A percentile compares a stretch with the other conserved stretches of the same genome.
Conservation (phyloP, 2,888 invertebrate genomes). For the Mythimna lalbum region DNA sequence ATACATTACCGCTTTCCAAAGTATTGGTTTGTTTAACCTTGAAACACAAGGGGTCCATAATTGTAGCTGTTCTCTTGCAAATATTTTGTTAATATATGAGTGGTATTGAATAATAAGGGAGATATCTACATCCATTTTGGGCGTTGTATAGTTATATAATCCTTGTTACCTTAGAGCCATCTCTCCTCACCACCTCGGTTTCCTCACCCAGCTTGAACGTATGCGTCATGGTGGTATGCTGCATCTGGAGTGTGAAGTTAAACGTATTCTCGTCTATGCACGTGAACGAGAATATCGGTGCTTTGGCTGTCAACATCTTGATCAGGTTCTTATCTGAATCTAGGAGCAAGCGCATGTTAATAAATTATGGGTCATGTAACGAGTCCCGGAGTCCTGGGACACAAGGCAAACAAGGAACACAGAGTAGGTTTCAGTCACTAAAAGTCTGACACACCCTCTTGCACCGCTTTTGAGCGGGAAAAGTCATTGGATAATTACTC, state of each 20-base stretch:
- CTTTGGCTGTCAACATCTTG: slow-evolving; percentile 65
- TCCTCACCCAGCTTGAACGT: slow-evolving; percentile 76
- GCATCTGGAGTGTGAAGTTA: slow-evolving; percentile 69
- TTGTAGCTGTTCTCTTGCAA: not conserved
- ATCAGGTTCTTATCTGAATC: slow-evolving; percentile 71
- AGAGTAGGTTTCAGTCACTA: too few species aligned
- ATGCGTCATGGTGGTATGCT: slow-evolving; percentile 62
- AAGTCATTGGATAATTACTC: too few species aligned
- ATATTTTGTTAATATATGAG: not conserved
- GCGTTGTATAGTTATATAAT: too few species aligned
- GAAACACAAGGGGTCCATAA: slow-evolving; percentile 19
- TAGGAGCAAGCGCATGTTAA: slow-evolving; percentile 51
- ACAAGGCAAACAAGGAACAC: too few species aligned
- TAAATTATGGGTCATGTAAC: too few species aligned
- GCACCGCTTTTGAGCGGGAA: too few species aligned
- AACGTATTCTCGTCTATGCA: slow-evolving; percentile 70
- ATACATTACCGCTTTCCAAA: slow-evolving; percentile 76
- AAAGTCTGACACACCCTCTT: too few species aligned
- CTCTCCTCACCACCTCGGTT: slow-evolving; percentile 72
- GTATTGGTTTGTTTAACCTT: slow-evolving; percentile 77
- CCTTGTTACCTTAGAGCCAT: slow-evolving; percentile 76
- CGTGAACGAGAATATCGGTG: slow-evolving; percentile 78
- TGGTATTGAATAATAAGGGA: not conserved
- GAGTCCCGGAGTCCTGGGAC: too few species aligned
- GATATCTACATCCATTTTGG: too few species aligned